Evolutionary conservation across 2,888 invertebrate genomes (phyloP).

Genomic region (Acronicta leporina): DNA sequence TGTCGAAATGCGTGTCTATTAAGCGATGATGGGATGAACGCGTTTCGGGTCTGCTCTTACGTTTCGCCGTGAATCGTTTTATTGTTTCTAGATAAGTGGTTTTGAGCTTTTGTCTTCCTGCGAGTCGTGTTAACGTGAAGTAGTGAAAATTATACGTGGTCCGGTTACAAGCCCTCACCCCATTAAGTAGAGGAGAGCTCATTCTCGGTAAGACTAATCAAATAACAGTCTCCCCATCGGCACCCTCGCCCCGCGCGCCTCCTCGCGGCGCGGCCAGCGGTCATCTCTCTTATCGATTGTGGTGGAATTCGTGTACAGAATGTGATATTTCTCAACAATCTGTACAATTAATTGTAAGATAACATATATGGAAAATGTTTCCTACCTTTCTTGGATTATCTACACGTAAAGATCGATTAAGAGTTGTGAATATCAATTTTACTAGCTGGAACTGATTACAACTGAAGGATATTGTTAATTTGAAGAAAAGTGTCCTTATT

Average conservation of each 20-base stretch:
- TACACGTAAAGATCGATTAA: too few relatives aligned
- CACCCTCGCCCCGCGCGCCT: slow-evolving; percentile 60
- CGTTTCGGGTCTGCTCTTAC: slow-evolving; percentile 77
- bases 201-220: slow-evolving; percentile 90
- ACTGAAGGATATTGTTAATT: too few relatives aligned
- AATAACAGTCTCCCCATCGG: slow-evolving; percentile 87
- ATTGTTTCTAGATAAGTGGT: slow-evolving; percentile 77
- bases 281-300: slow-evolving; percentile 89
- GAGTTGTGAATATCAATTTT: not conserved
- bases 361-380: slow-evolving; percentile 66
- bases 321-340: slow-evolving; percentile 86
- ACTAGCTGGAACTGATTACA: too few relatives aligned
- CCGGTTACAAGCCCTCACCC: slow-evolving; percentile 88
- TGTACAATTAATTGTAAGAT: slow-evolving; percentile 75
- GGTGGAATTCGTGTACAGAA: slow-evolving; percentile 89
- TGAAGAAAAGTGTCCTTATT: too few relatives aligned
- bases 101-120: slow-evolving; percentile 70
- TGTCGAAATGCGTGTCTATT: slow-evolving; percentile 88
- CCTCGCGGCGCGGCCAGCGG: slow-evolving; percentile 87
- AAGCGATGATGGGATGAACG: slow-evolving; percentile 85
- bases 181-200: slow-evolving; percentile 88
- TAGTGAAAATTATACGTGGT: slow-evolving; percentile 85
- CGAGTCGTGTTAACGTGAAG: slow-evolving; percentile 52
- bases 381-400: slow-evolving; percentile 37
- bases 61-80: slow-evolving; percentile 70